These are phyloP conservation scores for Centropus bengalensis DNA, from an alignment of 2,113 vertebrate genomes.

Conservation along the genomic window DNA sequence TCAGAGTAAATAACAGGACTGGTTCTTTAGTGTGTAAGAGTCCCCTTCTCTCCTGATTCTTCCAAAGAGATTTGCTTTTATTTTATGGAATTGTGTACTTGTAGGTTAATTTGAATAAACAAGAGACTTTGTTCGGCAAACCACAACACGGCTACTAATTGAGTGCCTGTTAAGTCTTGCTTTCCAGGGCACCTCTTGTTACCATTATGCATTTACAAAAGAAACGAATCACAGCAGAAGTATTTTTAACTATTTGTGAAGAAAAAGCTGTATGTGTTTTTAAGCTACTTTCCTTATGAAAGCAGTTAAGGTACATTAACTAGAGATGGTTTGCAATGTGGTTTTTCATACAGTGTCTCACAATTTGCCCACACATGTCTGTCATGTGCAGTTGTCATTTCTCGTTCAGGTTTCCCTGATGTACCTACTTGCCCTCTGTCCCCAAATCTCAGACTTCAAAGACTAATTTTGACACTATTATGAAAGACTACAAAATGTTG, in stretches of 20 bases:
- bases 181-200: neutral
- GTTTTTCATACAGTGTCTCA: neutral
- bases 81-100: slow-evolving; percentile 45
- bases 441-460: neutral
- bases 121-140: neutral
- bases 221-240: neutral
- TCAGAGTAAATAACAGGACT: slow-evolving; percentile 40
- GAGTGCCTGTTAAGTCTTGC: neutral
- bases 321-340: neutral
- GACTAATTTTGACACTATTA: neutral
- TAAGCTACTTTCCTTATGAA: neutral
- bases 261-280: neutral
- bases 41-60: neutral
- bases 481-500: neutral
- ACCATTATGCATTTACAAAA: neutral
- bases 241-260: neutral
- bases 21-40: slow-evolving; percentile 29
- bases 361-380: neutral
- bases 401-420: neutral
- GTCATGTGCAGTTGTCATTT: neutral
- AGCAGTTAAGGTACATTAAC: neutral
- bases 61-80: slow-evolving; percentile 26
- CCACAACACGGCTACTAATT: slow-evolving; percentile 1
- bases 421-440: neutral
- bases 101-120: slow-evolving; percentile 33